Evolutionary conservation across 2,797 vertebrate genomes (phyloP).

Genomic region (Hemibagrus guttatus): DNA sequence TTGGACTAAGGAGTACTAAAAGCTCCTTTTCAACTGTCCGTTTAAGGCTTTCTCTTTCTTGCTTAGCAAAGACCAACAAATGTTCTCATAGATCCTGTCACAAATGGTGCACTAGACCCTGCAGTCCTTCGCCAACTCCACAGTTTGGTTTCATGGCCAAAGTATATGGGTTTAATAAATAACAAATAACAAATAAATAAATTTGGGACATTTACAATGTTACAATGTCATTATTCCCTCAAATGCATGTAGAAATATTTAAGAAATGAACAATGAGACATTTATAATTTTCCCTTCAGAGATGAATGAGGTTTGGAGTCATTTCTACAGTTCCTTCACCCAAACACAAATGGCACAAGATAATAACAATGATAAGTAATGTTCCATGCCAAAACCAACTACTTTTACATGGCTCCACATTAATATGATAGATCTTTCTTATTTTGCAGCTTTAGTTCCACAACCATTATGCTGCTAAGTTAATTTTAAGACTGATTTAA

Average conservation of each 20-base stretch:
- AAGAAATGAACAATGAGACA: not conserved
- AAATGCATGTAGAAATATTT: not conserved
- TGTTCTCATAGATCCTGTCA: constrained; percentile 25
- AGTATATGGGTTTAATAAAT: not conserved
- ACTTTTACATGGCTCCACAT: not conserved
- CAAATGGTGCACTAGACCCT: constrained; percentile 18
- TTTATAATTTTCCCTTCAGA: not conserved
- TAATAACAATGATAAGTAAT: constrained; percentile 10
- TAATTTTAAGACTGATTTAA: not conserved
- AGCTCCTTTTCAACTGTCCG: not conserved
- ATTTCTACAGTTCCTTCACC: not conserved
- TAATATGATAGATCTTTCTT: constrained; percentile 8
- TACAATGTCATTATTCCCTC: not conserved
- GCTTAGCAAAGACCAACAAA: constrained; percentile 43
- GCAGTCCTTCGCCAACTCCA: not conserved
- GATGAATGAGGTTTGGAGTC: not conserved
- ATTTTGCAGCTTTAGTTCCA: constrained; percentile 2
- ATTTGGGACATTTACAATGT: not conserved
- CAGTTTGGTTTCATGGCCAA: constrained; percentile 19
- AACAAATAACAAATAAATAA: too few species aligned
- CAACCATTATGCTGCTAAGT: not conserved
- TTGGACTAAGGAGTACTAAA: constrained; percentile 22
- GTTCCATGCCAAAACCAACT: constrained; percentile 2
- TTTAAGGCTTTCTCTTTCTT: constrained; percentile 20
- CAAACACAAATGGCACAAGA: not conserved